Percentiles rank a stretch among this genome's conserved stretches.
Evolutionary conservation across 2,797 vertebrate genomes (phyloP).

Genomic region (Cygnus olor): DNA sequence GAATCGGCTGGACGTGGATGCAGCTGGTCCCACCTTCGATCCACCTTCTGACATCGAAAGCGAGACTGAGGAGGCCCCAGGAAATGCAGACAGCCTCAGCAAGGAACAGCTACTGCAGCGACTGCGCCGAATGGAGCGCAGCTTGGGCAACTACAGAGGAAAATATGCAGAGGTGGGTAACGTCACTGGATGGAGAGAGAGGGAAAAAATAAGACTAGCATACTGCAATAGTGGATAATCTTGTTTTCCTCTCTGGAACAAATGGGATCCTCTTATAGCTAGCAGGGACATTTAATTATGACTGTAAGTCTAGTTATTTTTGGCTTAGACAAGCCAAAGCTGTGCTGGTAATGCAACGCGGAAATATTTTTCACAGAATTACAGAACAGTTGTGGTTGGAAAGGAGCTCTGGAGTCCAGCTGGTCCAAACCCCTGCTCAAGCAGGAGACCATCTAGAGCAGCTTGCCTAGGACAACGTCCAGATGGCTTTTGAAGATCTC

Average conservation of each 20-base stretch:
- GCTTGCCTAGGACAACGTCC: no score
- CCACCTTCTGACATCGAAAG: conserved; percentile 94
- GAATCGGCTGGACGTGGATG: conserved; percentile 83
- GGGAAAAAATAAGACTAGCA: not conserved
- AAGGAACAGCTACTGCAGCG: conserved; percentile 90
- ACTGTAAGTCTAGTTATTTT: not conserved
- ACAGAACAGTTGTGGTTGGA: not conserved
- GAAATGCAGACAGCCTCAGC: conserved; percentile 82
- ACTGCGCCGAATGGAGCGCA: conserved; percentile 86
- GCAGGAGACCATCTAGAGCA: not conserved
- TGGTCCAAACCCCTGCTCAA: not conserved
- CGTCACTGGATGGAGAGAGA: not conserved
- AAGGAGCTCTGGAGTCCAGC: not conserved
- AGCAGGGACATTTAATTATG: not conserved
- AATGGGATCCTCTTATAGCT: not conserved
- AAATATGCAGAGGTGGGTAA: conserved; percentile 91
- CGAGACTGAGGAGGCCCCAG: conserved; percentile 87
- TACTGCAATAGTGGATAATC: not conserved
- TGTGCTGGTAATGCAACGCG: not conserved
- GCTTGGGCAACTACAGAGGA: conserved; percentile 88
- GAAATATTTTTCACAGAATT: not conserved
- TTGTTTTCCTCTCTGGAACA: not conserved
- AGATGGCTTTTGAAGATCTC: not conserved
- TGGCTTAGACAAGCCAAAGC: not conserved
- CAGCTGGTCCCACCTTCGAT: conserved; percentile 79